A percentile compares a stretch with the other conserved stretches of the same genome.
These are phyloP conservation scores for Pseudopodoces humilis DNA, from an alignment of 2,113 vertebrate genomes.

Conservation along the genomic window DNA sequence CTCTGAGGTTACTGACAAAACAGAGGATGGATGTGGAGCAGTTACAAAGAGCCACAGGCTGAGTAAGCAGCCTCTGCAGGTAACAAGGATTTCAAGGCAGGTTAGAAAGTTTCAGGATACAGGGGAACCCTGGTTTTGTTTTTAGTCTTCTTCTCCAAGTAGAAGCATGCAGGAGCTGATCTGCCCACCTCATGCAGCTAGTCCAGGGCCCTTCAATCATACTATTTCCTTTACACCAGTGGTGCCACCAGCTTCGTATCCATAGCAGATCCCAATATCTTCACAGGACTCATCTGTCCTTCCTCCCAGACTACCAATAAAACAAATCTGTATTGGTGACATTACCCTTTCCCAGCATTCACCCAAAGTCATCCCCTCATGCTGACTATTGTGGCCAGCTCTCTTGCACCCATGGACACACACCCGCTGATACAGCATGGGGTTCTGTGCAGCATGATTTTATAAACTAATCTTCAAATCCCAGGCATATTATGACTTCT, in stretches of 20 bases:
- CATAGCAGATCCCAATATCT: neutral
- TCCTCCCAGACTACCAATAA: neutral
- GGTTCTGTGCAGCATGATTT: neutral
- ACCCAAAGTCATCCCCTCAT: neutral
- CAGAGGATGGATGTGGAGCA: neutral
- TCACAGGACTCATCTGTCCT: neutral
- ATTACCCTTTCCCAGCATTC: neutral
- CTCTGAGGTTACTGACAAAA: conserved; percentile 63
- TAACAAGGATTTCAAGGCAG: neutral
- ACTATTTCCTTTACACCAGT: neutral
- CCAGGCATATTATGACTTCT: neutral
- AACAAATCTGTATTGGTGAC: neutral
- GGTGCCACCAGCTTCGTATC: neutral
- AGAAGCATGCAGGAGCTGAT: neutral
- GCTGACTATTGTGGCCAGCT: fast-evolving
- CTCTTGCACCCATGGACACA: neutral
- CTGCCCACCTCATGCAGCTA: neutral
- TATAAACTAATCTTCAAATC: neutral
- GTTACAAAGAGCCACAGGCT: neutral
- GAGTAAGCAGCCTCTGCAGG: neutral
- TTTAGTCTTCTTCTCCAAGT: neutral
- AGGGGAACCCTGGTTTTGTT: neutral
- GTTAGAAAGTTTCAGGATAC: neutral
- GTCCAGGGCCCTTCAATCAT: neutral
- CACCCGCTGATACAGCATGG: neutral